Conservation (phyloP, 92 coral and sea anemone genomes). For the Heteractis magnifica region DNA sequence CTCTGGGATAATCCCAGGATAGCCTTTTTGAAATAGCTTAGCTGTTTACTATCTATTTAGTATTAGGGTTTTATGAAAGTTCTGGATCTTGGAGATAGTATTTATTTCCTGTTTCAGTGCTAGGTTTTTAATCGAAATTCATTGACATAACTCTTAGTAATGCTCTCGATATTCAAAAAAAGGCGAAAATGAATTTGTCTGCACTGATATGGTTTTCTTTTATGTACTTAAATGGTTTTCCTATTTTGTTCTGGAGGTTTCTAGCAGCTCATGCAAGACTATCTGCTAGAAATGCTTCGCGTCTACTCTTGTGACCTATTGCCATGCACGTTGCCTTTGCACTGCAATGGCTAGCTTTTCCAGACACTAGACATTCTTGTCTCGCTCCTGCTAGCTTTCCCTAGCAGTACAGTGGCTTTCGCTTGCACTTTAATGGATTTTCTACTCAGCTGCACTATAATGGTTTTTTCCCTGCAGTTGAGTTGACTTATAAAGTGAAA, state of each 20-base stretch:
- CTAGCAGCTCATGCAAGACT: no score
- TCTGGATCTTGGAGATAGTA: background rate
- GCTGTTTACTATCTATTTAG: background rate
- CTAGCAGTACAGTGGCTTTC: background rate
- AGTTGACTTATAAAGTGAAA: background rate
- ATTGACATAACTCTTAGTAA: background rate
- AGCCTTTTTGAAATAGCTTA: background rate
- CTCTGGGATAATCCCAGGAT: background rate
- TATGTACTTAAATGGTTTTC: background rate
- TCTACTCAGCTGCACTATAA: background rate
- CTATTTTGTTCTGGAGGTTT: no score
- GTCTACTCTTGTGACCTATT: background rate
- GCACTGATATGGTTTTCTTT: background rate
- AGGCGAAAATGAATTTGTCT: background rate
- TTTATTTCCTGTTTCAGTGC: background rate
- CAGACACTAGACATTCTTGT: background rate
- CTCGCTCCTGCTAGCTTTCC: background rate
- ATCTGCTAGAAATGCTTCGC: background rate
- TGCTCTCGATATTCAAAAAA: background rate
- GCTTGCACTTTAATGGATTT: background rate
- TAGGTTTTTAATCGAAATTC: background rate
- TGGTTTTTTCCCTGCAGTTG: background rate
- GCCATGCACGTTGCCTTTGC: background rate
- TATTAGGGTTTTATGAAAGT: no score
- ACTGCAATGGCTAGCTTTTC: background rate